Conservation (phyloP, 2,797 vertebrate genomes). For the Cheracebus regulus region DNA sequence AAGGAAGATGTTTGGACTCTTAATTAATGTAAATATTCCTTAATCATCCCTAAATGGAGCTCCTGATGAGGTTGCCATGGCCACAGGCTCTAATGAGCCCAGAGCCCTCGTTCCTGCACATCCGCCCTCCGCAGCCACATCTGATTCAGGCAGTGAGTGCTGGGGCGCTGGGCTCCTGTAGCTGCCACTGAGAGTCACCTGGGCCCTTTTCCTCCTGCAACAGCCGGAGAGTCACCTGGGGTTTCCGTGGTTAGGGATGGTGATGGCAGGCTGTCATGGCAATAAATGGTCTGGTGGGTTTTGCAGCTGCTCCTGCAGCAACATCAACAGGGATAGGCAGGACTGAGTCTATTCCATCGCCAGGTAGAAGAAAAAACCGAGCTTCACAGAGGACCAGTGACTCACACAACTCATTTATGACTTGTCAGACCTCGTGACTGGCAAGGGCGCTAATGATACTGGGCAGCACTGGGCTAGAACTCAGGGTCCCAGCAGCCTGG, state of each 20-base stretch:
- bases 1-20: background rate
- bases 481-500: background rate
- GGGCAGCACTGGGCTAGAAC: background rate
- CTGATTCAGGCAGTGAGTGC: background rate
- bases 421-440: background rate
- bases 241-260: background rate
- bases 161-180: background rate
- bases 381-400: background rate
- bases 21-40: constrained; percentile 43
- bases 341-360: background rate
- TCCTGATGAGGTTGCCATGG: constrained; percentile 41
- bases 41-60: constrained; percentile 23
- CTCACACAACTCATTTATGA: background rate
- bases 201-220: background rate
- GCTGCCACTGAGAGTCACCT: background rate
- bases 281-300: background rate
- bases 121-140: background rate
- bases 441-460: background rate
- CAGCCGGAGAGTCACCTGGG: background rate
- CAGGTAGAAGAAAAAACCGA: background rate
- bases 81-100: background rate
- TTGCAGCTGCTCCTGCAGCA: background rate
- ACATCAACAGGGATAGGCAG: background rate
- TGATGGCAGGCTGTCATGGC: rapidly evolving
- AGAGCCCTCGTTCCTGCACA: background rate